Percentiles rank a stretch among this genome's conserved stretches.
Evolutionary conservation across 2,888 invertebrate species (phyloP).

Genomic region (Sinodicranocentrus sp.): DNA sequence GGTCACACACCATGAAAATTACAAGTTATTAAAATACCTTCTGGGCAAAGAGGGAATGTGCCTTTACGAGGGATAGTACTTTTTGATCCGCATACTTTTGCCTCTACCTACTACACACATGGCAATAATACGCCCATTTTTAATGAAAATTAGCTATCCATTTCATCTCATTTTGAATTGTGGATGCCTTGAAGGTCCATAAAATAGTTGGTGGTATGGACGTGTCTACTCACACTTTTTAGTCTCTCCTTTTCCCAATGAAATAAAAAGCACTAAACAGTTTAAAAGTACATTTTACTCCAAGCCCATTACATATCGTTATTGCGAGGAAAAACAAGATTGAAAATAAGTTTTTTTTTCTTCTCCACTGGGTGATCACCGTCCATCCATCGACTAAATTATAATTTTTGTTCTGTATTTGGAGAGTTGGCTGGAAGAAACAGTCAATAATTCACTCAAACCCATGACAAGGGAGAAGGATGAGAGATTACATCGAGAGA

Average conservation of each 20-base stretch:
- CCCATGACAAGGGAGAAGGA: conserved; percentile 69
- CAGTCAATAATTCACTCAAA: conserved; percentile 71
- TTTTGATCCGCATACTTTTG: too few species aligned
- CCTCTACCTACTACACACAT: neutral
- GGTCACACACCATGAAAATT: conserved; percentile 66
- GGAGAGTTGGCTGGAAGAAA: conserved; percentile 64
- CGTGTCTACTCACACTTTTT: too few species aligned
- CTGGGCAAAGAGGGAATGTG: neutral
- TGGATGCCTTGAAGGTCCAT: conserved; percentile 61
- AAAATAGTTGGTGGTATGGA: conserved; percentile 43
- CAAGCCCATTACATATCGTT: neutral
- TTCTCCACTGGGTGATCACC: conserved; percentile 51
- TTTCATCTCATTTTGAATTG: conserved; percentile 62
- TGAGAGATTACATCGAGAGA: conserved; percentile 75
- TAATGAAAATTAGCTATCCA: conserved; percentile 67
- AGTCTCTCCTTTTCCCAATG: too few species aligned
- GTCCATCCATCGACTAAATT: conserved; percentile 56
- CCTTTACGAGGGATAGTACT: too few species aligned
- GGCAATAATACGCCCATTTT: conserved; percentile 59
- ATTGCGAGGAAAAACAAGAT: neutral
- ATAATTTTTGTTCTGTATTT: conserved; percentile 60
- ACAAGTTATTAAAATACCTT: conserved; percentile 62
- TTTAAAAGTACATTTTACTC: neutral
- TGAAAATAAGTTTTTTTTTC: conserved; percentile 10
- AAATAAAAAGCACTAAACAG: too few species aligned